These are phyloP conservation scores for Atherinosoma microstoma DNA, from an alignment of 2,797 vertebrate species.

Conservation along the genomic window DNA sequence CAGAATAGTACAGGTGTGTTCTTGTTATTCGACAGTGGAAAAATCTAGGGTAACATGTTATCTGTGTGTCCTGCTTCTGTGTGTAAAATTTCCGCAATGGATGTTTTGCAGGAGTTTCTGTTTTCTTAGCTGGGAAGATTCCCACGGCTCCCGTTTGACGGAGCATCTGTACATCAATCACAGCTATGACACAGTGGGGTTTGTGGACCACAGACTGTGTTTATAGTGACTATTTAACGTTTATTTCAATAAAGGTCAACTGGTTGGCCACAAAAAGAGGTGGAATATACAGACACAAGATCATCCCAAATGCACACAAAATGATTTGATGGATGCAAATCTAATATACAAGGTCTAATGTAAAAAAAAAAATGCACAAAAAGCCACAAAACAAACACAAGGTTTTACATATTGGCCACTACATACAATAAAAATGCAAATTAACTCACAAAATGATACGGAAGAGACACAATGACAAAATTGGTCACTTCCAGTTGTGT, in stretches of 20 bases:
- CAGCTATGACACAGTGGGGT: neutral
- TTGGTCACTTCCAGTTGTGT: neutral
- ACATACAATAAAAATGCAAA: too few species aligned
- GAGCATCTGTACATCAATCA: conserved; percentile 1
- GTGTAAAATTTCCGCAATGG: conserved; percentile 37
- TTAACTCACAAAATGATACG: too few species aligned
- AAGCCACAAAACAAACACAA: neutral
- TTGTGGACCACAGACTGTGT: neutral
- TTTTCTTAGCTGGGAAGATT: conserved; percentile 28
- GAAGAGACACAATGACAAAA: too few species aligned
- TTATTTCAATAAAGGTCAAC: neutral
- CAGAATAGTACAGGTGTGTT: conserved; percentile 55
- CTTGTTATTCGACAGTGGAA: conserved; percentile 61
- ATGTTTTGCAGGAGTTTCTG: conserved; percentile 9
- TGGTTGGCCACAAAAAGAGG: neutral
- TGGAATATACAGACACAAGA: neutral
- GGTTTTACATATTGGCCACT: too few species aligned
- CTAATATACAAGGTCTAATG: too few species aligned
- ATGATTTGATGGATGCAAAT: too few species aligned
- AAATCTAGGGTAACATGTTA: conserved; percentile 24
- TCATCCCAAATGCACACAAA: neutral
- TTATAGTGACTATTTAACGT: neutral
- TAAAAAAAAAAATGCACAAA: too few species aligned
- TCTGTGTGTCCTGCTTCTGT: conserved; percentile 2
- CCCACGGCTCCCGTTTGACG: neutral